These are phyloP conservation scores for Carassius auratus DNA, from an alignment of 2,113 vertebrate species.

Conservation along the genomic window DNA sequence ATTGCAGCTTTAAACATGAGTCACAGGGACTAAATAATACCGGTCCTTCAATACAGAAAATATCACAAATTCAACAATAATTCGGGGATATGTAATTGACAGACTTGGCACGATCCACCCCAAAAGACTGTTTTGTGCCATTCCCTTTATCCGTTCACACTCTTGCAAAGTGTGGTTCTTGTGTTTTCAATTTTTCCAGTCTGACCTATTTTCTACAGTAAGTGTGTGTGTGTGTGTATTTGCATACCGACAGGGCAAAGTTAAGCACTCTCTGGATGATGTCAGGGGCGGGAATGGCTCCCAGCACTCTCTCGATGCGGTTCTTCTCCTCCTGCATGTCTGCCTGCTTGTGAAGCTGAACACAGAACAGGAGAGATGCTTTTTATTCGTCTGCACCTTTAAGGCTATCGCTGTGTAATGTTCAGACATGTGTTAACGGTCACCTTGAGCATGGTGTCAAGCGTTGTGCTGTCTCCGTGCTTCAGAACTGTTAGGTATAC, in stretches of 20 bases:
- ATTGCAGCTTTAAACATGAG: background rate
- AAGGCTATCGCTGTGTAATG: background rate
- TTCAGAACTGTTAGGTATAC: slow-evolving; percentile 96
- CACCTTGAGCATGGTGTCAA: slow-evolving; percentile 99
- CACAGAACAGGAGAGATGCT: background rate
- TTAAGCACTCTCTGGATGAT: slow-evolving; percentile 96
- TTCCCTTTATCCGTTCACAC: slow-evolving; percentile 2
- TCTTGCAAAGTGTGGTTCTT: background rate
- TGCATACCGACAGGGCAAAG: slow-evolving; percentile 94
- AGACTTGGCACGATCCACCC: background rate
- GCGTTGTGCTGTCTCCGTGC: slow-evolving; percentile 87
- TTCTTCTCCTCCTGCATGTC: slow-evolving; percentile 99
- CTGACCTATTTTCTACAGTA: slow-evolving; percentile 29
- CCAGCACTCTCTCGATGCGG: slow-evolving; percentile 92
- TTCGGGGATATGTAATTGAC: no score
- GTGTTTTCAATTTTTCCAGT: slow-evolving; percentile 1
- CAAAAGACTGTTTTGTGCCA: background rate
- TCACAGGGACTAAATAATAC: background rate
- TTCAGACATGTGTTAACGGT: background rate
- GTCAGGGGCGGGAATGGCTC: slow-evolving; percentile 91
- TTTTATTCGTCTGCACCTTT: background rate
- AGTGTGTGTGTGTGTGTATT: background rate
- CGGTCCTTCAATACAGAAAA: background rate
- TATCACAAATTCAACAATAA: background rate
- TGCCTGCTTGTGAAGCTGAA: slow-evolving; percentile 95